A percentile compares a stretch with the other conserved stretches of the same genome.
Conservation (phyloP, 2,113 vertebrate genomes). For the Prunella himalayana region DNA sequence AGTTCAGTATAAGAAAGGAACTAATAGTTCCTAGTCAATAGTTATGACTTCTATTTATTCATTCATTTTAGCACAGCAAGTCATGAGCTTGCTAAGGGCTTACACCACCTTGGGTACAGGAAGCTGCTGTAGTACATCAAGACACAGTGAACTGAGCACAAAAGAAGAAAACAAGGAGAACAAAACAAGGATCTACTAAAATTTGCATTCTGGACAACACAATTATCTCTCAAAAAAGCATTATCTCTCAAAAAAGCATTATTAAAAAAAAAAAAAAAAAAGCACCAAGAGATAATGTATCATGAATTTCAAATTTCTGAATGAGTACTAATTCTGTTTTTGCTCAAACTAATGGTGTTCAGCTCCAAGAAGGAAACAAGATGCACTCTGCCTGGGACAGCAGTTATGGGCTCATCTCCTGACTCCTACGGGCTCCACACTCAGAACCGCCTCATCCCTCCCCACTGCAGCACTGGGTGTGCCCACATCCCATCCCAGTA, state of each 20-base stretch:
- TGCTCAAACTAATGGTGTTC: rapidly evolving
- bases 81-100: not conserved
- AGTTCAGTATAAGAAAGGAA: not conserved
- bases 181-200: not conserved
- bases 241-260: no score
- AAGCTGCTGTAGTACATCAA: not conserved
- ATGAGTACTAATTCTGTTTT: not conserved
- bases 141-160: not conserved
- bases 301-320: rapidly evolving
- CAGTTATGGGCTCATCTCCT: not conserved
- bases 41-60: not conserved
- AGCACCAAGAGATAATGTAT: not conserved
- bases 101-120: not conserved
- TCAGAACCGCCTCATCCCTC: not conserved
- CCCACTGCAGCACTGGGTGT: not conserved
- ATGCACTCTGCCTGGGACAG: rapidly evolving
- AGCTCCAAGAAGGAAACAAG: not conserved
- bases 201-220: not conserved
- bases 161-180: not conserved
- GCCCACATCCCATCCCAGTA: not conserved
- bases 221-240: not conserved
- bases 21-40: not conserved
- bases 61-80: not conserved
- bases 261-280: no score
- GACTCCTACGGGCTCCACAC: not conserved